Evolutionary conservation across 2,113 vertebrate species (phyloP).

Genomic region (Meleagris gallopavo): DNA sequence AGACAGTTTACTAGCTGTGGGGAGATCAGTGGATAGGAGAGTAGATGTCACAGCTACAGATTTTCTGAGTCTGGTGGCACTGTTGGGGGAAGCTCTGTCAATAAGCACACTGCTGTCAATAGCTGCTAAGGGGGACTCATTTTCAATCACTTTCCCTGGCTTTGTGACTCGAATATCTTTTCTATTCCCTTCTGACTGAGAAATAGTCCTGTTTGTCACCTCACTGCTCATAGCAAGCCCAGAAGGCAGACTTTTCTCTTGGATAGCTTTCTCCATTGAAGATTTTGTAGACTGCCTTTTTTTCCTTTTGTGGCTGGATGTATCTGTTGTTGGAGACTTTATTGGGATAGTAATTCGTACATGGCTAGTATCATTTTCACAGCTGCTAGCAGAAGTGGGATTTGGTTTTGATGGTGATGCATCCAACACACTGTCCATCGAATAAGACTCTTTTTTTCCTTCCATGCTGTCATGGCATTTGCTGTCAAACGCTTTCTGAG

Average conservation of each 20-base stretch:
- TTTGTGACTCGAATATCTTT: constrained; percentile 82
- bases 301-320: constrained; percentile 85
- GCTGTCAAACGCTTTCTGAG: constrained; percentile 85
- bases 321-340: constrained; percentile 84
- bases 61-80: constrained; percentile 83
- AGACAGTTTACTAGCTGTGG: constrained; percentile 74
- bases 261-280: constrained; percentile 81
- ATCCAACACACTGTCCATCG: constrained; percentile 66
- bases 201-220: constrained; percentile 71
- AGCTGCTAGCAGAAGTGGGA: constrained; percentile 71
- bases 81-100: constrained; percentile 74
- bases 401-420: constrained; percentile 73
- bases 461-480: constrained; percentile 81
- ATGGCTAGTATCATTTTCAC: constrained; percentile 80
- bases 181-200: constrained; percentile 84
- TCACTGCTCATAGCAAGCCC: constrained; percentile 82
- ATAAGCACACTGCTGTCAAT: constrained; percentile 60
- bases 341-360: constrained; percentile 83
- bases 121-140: constrained; percentile 59
- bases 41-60: constrained; percentile 76
- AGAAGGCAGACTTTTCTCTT: constrained; percentile 80
- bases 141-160: constrained; percentile 78
- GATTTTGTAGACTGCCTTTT: constrained; percentile 88
- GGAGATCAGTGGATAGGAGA: constrained; percentile 72
- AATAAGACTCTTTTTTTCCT: constrained; percentile 85